Percentiles rank a stretch among this genome's conserved stretches.
Conservation (phyloP, 1,140 invertebrate genomes). For the Bombyx mori region DNA sequence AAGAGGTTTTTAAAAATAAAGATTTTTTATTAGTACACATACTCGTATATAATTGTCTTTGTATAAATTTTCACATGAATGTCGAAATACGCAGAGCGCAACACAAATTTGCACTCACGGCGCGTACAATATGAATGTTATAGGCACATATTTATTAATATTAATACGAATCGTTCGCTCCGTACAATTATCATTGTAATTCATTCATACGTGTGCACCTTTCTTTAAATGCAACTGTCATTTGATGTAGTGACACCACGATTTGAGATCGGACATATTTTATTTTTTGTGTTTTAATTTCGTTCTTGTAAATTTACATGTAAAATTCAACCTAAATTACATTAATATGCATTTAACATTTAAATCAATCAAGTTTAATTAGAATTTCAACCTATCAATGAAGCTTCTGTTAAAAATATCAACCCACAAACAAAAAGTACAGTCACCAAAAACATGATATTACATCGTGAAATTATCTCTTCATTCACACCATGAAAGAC, state of each 20-base stretch:
- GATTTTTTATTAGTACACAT: background rate
- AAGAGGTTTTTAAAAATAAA: background rate
- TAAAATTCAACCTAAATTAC: constrained; percentile 2
- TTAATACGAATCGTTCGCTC: constrained; percentile 47
- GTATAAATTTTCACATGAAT: too few relatives aligned
- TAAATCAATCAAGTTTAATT: background rate
- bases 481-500: too few relatives aligned
- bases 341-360: background rate
- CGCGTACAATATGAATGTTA: too few relatives aligned
- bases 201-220: constrained; percentile 10
- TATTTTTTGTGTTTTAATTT: background rate
- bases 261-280: background rate
- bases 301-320: background rate
- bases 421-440: constrained; percentile 1
- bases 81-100: too few relatives aligned
- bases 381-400: background rate
- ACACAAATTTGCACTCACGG: too few relatives aligned
- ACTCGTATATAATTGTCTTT: background rate
- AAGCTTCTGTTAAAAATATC: background rate
- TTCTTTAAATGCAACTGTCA: constrained; percentile 24
- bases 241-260: background rate
- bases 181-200: constrained; percentile 29
- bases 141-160: constrained; percentile 9
- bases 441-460: too few relatives aligned
- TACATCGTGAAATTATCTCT: too few relatives aligned